Evolutionary conservation across 2,797 vertebrate species (phyloP).

Genomic region (Taeniopygia guttata): DNA sequence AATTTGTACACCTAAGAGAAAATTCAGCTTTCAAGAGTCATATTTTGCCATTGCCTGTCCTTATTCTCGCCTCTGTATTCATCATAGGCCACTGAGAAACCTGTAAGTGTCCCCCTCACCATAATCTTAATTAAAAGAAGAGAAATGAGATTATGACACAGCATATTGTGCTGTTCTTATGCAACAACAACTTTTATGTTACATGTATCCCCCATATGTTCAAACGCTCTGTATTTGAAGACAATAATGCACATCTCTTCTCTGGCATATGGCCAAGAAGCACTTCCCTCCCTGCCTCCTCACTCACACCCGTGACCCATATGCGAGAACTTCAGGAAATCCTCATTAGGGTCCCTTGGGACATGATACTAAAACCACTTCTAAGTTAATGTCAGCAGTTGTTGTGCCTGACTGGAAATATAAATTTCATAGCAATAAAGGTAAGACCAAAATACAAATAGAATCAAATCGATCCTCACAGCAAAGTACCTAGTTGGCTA

Average conservation of each 20-base stretch:
- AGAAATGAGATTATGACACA: not conserved
- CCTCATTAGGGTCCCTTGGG: conserved; percentile 45
- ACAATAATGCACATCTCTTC: conserved; percentile 30
- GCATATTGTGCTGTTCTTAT: not conserved
- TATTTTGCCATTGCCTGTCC: not conserved
- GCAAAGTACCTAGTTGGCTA: not conserved
- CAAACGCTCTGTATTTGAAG: conserved; percentile 1
- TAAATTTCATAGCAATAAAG: not conserved
- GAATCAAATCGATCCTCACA: not conserved
- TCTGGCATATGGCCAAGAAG: not conserved
- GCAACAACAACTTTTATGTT: not conserved
- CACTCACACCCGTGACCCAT: conserved; percentile 30
- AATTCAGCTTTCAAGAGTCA: not conserved
- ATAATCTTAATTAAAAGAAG: not conserved
- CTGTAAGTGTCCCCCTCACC: not conserved
- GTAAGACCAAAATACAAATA: not conserved
- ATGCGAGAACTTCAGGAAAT: conserved; percentile 48
- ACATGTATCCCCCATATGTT: not conserved
- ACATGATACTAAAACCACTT: conserved; percentile 10
- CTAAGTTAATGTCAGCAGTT: not conserved
- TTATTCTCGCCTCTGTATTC: not conserved
- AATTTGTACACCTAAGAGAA: not conserved
- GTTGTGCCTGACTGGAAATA: not conserved
- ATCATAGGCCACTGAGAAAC: not conserved
- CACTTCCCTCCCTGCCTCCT: not conserved